Conservation (phyloP, 92 coral and sea anemone species). For the Umimayanthus chanpuru region DNA sequence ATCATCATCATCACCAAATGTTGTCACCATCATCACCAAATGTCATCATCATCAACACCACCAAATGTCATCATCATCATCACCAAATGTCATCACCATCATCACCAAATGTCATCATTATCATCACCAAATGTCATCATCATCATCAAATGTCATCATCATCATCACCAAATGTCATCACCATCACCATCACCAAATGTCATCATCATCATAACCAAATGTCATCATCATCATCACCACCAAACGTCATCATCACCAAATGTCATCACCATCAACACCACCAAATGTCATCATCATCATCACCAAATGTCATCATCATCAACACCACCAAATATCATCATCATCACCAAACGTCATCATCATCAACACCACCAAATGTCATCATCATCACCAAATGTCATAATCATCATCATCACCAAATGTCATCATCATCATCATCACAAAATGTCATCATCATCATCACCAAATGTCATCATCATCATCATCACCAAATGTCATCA, state of each 20-base stretch:
- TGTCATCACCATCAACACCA: neutral
- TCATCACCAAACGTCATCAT: neutral
- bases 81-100: neutral
- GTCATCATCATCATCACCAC: neutral
- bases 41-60: too few relatives aligned
- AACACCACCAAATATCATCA: too few relatives aligned
- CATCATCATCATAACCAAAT: neutral
- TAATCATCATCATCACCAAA: neutral
- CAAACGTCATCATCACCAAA: neutral
- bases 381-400: too few relatives aligned
- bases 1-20: neutral
- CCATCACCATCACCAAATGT: neutral
- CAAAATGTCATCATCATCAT: neutral
- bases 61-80: neutral
- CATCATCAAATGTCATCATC: neutral
- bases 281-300: neutral
- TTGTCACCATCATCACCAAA: neutral
- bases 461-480: neutral
- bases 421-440: neutral
- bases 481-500: neutral
- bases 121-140: neutral
- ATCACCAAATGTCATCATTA: neutral
- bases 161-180: too few relatives aligned
- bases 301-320: too few relatives aligned
- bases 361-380: neutral